Conservation (phyloP, 2,888 invertebrate species). For the Koerneria pararmatus region DNA sequence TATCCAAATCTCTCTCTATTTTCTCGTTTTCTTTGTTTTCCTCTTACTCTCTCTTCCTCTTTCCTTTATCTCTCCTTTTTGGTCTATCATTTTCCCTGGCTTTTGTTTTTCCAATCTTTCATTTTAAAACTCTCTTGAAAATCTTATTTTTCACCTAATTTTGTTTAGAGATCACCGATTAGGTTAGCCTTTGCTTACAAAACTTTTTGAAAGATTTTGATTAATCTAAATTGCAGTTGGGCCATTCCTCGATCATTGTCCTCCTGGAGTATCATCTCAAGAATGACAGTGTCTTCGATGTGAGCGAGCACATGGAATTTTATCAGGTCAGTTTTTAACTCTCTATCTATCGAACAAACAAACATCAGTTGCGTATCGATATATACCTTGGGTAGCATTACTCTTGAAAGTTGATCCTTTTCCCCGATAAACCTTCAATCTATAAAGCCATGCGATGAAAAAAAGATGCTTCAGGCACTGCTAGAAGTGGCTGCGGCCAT, state of each 20-base stretch:
- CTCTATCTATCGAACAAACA: conserved; percentile 18
- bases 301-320: conserved; percentile 57
- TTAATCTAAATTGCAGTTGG: conserved; percentile 11
- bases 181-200: conserved; percentile 16
- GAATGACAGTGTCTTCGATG: conserved; percentile 59
- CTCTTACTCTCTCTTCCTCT: too few relatives aligned
- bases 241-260: conserved; percentile 37
- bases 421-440: too few relatives aligned
- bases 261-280: conserved; percentile 55
- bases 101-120: too few relatives aligned
- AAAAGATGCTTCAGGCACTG: conserved; percentile 49
- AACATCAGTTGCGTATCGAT: too few relatives aligned
- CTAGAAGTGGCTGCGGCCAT: conserved; percentile 51
- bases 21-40: too few relatives aligned
- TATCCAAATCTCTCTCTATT: too few relatives aligned
- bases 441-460: too few relatives aligned
- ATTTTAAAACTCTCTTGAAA: too few relatives aligned
- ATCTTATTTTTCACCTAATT: neutral
- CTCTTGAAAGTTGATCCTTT: too few relatives aligned
- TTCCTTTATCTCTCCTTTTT: too few relatives aligned
- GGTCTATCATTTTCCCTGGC: too few relatives aligned
- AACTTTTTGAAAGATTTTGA: conserved; percentile 8
- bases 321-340: conserved; percentile 45
- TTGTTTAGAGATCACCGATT: neutral
- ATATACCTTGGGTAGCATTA: too few relatives aligned